These are phyloP conservation scores for Microtus montanus DNA, from an alignment of 2,113 vertebrate genomes.

Conservation along the genomic window DNA sequence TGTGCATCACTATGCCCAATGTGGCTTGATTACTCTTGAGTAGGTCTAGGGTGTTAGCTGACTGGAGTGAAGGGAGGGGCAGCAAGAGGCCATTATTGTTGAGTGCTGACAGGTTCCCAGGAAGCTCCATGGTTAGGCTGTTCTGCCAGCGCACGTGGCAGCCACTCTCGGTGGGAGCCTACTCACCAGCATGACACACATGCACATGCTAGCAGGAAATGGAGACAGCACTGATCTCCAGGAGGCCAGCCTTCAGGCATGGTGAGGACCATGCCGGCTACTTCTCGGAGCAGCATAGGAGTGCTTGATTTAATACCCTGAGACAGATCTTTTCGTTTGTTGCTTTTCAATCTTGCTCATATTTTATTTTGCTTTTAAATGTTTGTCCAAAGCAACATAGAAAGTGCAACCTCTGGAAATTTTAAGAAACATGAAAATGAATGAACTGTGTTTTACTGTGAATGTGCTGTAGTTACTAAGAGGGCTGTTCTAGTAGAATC, in stretches of 20 bases:
- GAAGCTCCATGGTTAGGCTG: background rate
- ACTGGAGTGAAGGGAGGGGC: background rate
- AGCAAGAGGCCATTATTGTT: background rate
- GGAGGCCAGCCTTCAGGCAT: background rate
- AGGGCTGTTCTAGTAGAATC: background rate
- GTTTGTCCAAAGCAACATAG: background rate
- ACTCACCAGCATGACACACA: background rate
- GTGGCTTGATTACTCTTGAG: background rate
- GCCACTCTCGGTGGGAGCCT: background rate
- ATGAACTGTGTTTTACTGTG: background rate
- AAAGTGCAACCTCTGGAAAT: background rate
- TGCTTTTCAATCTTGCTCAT: background rate
- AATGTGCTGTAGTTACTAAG: background rate
- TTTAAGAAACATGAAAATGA: conserved; percentile 10
- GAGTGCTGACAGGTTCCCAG: background rate
- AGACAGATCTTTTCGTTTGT: background rate
- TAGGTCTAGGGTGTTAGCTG: background rate
- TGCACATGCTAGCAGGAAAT: background rate
- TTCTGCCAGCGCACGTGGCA: background rate
- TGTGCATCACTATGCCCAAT: background rate
- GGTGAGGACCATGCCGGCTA: background rate
- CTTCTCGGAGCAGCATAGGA: background rate
- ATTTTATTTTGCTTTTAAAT: conserved; percentile 55
- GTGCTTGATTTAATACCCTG: background rate
- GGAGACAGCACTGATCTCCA: background rate